These are phyloP conservation scores for Notocelia uddmanniana DNA, from an alignment of 2,888 invertebrate genomes.

Conservation along the genomic window DNA sequence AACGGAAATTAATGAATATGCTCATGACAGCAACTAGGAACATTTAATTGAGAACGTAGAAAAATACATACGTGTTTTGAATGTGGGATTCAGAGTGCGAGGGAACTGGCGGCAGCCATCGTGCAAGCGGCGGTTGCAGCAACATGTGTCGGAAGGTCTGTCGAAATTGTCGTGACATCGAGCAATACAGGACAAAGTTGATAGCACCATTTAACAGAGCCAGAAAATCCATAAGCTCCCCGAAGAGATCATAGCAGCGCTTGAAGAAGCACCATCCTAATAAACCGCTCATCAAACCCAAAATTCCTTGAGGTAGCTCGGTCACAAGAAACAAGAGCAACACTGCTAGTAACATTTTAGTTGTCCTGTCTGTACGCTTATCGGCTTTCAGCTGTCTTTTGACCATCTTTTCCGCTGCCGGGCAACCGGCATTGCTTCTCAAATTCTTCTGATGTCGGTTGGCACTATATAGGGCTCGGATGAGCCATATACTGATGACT, in stretches of 20 bases:
- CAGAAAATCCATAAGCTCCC: conserved; percentile 95
- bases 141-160: conserved; percentile 91
- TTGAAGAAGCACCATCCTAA: conserved; percentile 90
- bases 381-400: conserved; percentile 87
- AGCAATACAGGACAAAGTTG: conserved; percentile 96
- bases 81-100: conserved; percentile 88
- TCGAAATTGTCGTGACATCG: conserved; percentile 97
- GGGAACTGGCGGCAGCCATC: conserved; percentile 85
- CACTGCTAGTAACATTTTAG: conserved; percentile 95
- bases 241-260: conserved; percentile 92
- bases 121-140: conserved; percentile 87
- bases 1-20: not conserved
- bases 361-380: conserved; percentile 93
- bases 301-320: conserved; percentile 93
- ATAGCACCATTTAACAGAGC: conserved; percentile 96
- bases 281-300: conserved; percentile 90
- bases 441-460: conserved; percentile 90
- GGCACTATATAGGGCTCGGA: conserved; percentile 90
- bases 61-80: conserved; percentile 87
- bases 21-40: not conserved
- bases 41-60: not conserved
- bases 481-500: conserved; percentile 89
- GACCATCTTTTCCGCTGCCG: conserved; percentile 77
- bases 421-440: conserved; percentile 87
- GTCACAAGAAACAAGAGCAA: conserved; percentile 94